phyloP scores from a whole-genome alignment of 2,888 invertebrate species.

The Trachelus iudaicus region DNA sequence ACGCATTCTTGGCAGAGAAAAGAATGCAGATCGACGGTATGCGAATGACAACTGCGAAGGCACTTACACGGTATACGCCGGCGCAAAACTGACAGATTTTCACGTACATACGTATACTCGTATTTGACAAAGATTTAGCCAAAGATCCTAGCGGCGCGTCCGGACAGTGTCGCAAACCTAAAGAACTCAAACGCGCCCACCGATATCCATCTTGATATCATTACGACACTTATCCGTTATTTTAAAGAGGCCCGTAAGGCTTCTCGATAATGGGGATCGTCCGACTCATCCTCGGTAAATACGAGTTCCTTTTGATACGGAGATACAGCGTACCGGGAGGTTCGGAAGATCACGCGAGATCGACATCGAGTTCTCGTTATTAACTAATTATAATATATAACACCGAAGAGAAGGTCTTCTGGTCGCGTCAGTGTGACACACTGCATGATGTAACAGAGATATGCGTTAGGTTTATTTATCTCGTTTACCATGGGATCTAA shows the following conservation, averaged over 20 bases:
- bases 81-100: neutral
- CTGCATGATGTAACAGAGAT: neutral
- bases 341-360: neutral
- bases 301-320: neutral
- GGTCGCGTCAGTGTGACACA: neutral
- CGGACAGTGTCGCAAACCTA: no score
- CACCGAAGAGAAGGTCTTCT: neutral
- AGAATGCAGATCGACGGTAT: slow-evolving; percentile 50
- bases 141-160: no score
- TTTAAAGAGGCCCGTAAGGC: neutral
- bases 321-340: neutral
- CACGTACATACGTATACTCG: no score
- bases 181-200: neutral
- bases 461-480: neutral
- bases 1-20: slow-evolving; percentile 48
- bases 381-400: neutral
- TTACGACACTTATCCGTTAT: neutral
- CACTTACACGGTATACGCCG: neutral
- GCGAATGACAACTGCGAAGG: slow-evolving; percentile 35
- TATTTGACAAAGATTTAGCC: no score
- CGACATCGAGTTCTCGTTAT: neutral
- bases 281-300: neutral
- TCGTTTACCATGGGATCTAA: slow-evolving; percentile 19
- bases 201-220: neutral
- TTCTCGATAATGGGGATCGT: neutral